A percentile compares a stretch with the other conserved stretches of the same genome.
These are phyloP conservation scores for Micromussa lordhowensis DNA, from an alignment of 92 coral and sea anemone genomes.

Conservation along the genomic window DNA sequence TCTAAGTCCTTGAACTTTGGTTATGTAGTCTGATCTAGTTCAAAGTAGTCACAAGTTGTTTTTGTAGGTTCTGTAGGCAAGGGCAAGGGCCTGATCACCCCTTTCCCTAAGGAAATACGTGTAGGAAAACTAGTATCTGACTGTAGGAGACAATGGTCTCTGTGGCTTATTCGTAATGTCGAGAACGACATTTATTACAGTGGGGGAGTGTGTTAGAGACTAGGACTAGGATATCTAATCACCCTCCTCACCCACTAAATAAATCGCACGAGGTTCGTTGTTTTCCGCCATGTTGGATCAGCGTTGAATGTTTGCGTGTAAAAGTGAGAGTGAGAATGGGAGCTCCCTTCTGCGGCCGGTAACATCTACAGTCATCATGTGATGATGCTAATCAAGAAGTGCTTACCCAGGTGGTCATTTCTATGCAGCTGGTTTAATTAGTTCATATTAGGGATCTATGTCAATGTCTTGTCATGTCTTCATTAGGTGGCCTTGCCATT, in stretches of 20 bases:
- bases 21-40: not conserved
- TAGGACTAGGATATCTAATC: not conserved
- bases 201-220: not conserved
- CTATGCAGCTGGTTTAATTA: too few species aligned
- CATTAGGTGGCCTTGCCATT: too few species aligned
- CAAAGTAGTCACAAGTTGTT: not conserved
- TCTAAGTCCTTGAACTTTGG: not conserved
- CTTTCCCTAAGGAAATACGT: not conserved
- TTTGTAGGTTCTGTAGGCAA: not conserved
- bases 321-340: too few species aligned
- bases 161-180: not conserved
- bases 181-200: conserved; percentile 2
- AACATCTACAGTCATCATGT: too few species aligned
- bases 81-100: conserved; percentile 3
- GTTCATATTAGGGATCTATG: too few species aligned
- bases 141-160: not conserved
- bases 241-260: not conserved
- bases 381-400: too few species aligned
- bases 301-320: too few species aligned
- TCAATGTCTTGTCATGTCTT: too few species aligned
- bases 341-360: too few species aligned
- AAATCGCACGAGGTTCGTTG: too few species aligned
- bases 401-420: too few species aligned
- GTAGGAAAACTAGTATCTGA: not conserved
- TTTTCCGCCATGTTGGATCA: too few species aligned